Evolutionary conservation across 2,888 invertebrate species (phyloP), one percentile per base, ranked within the genome.

Genomic region (Microctonus hyperodae): DNA sequence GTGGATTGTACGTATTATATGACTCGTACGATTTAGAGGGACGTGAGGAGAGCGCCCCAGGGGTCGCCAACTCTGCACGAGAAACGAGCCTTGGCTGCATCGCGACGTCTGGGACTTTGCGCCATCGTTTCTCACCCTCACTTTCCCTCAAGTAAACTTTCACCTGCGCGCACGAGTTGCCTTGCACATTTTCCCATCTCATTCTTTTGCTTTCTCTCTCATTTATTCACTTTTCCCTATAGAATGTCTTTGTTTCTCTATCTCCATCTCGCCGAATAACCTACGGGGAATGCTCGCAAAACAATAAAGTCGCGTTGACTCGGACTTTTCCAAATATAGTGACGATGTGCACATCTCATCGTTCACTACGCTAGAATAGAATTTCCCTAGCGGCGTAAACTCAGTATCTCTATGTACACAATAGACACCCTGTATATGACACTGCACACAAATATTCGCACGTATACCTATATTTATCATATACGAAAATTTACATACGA

Each of bases 251-350:
- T 22, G 16, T 50, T 35, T 13, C 23, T 48, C 11, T 57, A 25
- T 9, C 48, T 64, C 7, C 33, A 64, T 58, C 48, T 65, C 37
- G n/a, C 51, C 25, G 25, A 25, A 11, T 44, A 50, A 44, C 37
- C n/a, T n/a, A n/a, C 11, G 56, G 64, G 71, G 65, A 72, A 72
- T 73, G 69, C 72, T 76, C 68, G 72, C 74, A 71, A 77, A 78
- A 76, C 76, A 77, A 77, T 79, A 76, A 76, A 70, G 71, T 69
- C 67, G 70, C 73, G 75, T 75, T 74, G 76, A 75, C 74, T 76
- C 70, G 73, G 73, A 78, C 76, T 79, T 75, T 76, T 74, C 70
- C 67, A 69, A 72, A 71, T n/a, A n/a, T 72, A 69, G 71, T 72
- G 64, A 73, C 23, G 61, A 31, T 67, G 58, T 69, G 74, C 75